A percentile compares a stretch with the other conserved stretches of the same genome.
These are phyloP conservation scores for Neotoxoptera formosana DNA, from an alignment of 1,140 invertebrate species.

Conservation along the genomic window DNA sequence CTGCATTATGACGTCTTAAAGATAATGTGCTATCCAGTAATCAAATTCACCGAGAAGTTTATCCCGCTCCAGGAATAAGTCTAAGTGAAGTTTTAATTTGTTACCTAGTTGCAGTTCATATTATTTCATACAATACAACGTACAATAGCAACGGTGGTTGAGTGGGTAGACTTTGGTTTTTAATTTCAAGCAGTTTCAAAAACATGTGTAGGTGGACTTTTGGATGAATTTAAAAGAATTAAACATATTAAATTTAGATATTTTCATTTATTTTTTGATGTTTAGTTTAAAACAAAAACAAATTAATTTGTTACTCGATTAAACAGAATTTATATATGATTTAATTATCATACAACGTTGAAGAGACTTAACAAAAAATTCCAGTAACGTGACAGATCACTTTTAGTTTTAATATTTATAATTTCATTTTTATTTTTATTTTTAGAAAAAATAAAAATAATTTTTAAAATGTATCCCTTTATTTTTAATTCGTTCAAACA, in stretches of 20 bases:
- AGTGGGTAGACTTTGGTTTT: neutral
- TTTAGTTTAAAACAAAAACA: neutral
- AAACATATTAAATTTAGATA: neutral
- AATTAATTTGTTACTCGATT: neutral
- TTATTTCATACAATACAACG: neutral
- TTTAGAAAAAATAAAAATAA: neutral
- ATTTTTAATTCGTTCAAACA: neutral
- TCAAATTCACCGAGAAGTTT: no score
- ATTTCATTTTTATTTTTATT: neutral
- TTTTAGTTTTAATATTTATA: neutral
- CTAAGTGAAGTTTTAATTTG: neutral
- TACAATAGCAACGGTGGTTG: neutral
- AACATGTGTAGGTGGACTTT: neutral
- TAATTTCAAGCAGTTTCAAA: neutral
- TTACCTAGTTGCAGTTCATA: neutral
- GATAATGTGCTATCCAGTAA: neutral
- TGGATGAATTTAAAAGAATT: neutral
- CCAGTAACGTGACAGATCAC: neutral
- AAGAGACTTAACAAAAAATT: neutral
- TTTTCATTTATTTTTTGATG: neutral
- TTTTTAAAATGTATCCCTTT: neutral
- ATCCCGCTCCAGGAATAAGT: neutral
- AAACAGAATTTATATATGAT: neutral
- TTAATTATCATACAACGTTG: neutral
- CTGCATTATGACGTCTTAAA: neutral